Evolutionary conservation across 1,140 invertebrate genomes (phyloP).

Genomic region (Cydia strobilella): DNA sequence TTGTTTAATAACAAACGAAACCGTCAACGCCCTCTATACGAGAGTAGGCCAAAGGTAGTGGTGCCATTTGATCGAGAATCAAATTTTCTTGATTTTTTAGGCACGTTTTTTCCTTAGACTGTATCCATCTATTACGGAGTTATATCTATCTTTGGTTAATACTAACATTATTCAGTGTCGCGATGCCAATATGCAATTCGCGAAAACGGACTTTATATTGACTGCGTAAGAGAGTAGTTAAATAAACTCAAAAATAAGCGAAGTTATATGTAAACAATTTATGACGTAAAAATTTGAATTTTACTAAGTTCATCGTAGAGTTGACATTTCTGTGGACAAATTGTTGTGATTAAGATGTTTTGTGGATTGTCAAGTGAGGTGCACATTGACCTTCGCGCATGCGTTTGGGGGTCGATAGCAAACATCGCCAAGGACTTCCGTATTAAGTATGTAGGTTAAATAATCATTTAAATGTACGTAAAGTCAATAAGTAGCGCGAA

Average conservation of each 20-base stretch:
- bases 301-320: neutral
- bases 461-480: conserved; percentile 10
- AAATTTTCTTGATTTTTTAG: too few relatives aligned
- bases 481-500: neutral
- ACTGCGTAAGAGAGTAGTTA: neutral
- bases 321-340: neutral
- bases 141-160: too few relatives aligned
- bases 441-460: conserved; percentile 6
- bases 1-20: too few relatives aligned
- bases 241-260: neutral
- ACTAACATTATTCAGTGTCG: neutral
- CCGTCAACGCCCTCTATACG: too few relatives aligned
- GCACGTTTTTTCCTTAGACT: too few relatives aligned
- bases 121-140: too few relatives aligned
- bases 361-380: neutral
- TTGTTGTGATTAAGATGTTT: neutral
- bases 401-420: conserved; percentile 11
- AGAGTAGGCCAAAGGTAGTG: too few relatives aligned
- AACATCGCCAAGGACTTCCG: conserved; percentile 13
- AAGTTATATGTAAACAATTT: neutral
- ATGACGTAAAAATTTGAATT: neutral
- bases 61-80: too few relatives aligned
- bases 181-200: neutral
- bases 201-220: neutral
- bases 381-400: conserved; percentile 2